Evolutionary conservation across 2,113 vertebrate genomes (phyloP), one percentile per base, ranked within the genome.

Genomic region (Albula goreensis): DNA sequence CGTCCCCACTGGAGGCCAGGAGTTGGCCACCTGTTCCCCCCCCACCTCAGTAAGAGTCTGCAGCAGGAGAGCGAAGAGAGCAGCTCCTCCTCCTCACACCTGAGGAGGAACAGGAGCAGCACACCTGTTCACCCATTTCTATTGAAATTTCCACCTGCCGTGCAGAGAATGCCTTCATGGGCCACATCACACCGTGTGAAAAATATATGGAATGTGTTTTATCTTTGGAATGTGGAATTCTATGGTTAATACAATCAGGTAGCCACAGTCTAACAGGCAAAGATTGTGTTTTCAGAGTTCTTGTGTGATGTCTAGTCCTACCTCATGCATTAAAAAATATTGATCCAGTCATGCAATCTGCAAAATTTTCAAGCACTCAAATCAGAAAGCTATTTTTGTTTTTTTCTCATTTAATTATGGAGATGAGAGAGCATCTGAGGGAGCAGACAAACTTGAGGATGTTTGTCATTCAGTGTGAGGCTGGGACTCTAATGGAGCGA

Each of bases 21-120:
- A 9, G 78, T 57, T 78, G 74, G 81, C 87, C 87, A 88, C 89
- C 88, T 90, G 87, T 83, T 86, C 83, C 50, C 66, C 17, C 78
- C 84, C 85, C 85, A 5, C 82, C 56, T 82, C 63, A 89, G 78
- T 89, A 88, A 91, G 48, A 87, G 78, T 57, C 56, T 78, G 82
- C 57, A 83, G 85, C 48, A n/a, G 81, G 87, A 84, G 87, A 41
- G 52, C 22, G 41, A n/a, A 70, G 87, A 84, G 87, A 57, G n/a
- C 8, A 13, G n/a, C 56, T 4, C 56, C 6, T 17, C 52, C 7
- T 66, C 63, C 15, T 22, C 83, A 74, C n/a, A 9, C 25, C n/a
- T 22, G 70, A 17, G 70, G 70, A 74, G 60, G n/a, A 74, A 31
- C 31, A 41, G 22, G n/a, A 22, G 17, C 5, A 74, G n/a, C 70